Base-by-base conservation (phyloP, 2,888 invertebrate species). In the Ophioninae sp. region DNA sequence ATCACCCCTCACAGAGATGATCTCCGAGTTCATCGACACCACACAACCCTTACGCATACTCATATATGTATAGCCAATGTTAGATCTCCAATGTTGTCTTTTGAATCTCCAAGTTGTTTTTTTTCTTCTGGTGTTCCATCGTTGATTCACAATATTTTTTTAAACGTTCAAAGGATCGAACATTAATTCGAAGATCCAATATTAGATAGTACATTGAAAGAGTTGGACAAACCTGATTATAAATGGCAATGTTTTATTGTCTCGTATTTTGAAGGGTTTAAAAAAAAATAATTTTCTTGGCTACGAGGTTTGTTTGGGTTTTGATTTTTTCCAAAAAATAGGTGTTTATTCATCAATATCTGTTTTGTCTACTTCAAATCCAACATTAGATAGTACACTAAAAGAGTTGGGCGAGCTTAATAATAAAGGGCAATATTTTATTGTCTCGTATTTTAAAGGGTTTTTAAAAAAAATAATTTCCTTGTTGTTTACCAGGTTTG, bases 11-110 rank as follows among this genome's bases (percentile, higher is more conserved):
- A 10, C 59, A 23, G 73, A 80, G 67, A 80, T 74, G 44, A 74
- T 78, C 81, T 74, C 77, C 74, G 73, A 68, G 84, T 78, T 81
- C 73, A 74, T 81, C 65, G 73, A 73, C 30, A 30, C 81, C 72
- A 67, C 69, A 64, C 37, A 56, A 58, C 41, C 10, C 44, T 17
- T 30, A 20, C 10, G 37, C 10, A 22, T 39, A 61, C 59, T 59
- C 13, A 8, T 67, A 67, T 17, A 39, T 37, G 23, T 58, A 56
- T 56, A 8, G n/a, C 51, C 56, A 75, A 20, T 51, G 10, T 64
- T 59, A 64, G 58, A 80, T 58, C 76, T 80, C 77, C 44, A 51
- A 22, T 71, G 75, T 75, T 82, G 71, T 83, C 63, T 68, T 67
- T 41, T 39, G 20, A 76, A 41, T 58, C 58, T 17, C 23, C 9